These are phyloP conservation scores for Melopsittacus undulatus DNA, from an alignment of 2,797 vertebrate genomes.

Conservation along the genomic window DNA sequence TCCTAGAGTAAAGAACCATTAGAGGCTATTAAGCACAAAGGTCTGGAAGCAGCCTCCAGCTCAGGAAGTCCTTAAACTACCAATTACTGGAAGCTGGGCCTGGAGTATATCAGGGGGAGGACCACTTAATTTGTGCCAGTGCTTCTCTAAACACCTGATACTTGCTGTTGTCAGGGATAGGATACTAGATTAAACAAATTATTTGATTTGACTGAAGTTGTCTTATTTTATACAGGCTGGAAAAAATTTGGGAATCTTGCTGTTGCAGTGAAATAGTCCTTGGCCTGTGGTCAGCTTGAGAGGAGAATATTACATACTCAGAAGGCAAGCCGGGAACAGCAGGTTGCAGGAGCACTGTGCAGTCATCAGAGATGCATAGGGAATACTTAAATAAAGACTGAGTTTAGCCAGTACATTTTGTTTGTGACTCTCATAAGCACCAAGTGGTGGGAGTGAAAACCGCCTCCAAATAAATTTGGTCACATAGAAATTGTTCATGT, in stretches of 20 bases:
- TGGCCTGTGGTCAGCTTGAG: background rate
- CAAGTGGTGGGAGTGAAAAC: background rate
- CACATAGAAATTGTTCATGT: background rate
- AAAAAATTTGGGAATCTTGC: background rate
- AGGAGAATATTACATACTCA: background rate
- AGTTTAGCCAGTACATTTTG: background rate
- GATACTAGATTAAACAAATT: background rate
- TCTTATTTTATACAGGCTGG: background rate
- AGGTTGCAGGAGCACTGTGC: background rate
- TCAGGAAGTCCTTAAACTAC: constrained; percentile 49
- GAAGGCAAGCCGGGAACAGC: background rate
- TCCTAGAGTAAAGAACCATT: constrained; percentile 55
- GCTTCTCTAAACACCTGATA: background rate
- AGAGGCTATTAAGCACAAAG: constrained; percentile 37
- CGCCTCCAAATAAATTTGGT: background rate
- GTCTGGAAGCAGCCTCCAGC: constrained; percentile 35
- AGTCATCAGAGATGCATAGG: background rate
- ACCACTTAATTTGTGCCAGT: background rate
- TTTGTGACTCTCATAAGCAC: background rate
- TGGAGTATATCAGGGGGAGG: constrained; percentile 1
- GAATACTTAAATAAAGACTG: background rate
- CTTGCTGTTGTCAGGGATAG: background rate
- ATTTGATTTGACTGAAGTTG: background rate
- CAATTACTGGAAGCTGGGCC: constrained; percentile 48
- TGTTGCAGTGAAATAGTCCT: background rate